Conservation (phyloP, 2,113 vertebrate species). For the Myotis brandtii region DNA sequence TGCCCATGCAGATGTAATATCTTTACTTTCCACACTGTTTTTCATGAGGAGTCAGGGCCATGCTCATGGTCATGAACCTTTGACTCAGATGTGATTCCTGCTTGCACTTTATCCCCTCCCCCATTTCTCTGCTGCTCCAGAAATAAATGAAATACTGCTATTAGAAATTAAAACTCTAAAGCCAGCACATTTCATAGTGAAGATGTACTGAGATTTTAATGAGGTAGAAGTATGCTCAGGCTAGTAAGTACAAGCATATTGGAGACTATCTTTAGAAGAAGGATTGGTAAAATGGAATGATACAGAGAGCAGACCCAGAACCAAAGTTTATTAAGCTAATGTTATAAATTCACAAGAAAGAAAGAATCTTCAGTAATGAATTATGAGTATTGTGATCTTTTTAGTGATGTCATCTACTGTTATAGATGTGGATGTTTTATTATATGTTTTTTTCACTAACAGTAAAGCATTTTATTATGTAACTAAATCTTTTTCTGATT, state of each 20-base stretch:
- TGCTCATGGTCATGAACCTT: background rate
- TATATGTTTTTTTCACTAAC: background rate
- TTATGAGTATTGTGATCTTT: background rate
- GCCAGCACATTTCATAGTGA: background rate
- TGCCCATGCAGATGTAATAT: background rate
- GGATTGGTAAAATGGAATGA: background rate
- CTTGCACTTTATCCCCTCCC: accelerated
- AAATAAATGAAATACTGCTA: background rate
- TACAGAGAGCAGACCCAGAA: background rate
- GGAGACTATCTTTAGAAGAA: background rate
- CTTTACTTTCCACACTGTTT: background rate
- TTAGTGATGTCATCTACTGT: background rate
- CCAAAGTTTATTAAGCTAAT: background rate
- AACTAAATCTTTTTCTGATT: background rate
- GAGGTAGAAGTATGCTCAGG: background rate
- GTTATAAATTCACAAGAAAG: background rate
- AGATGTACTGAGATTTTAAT: background rate
- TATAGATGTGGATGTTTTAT: background rate
- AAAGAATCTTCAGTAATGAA: background rate
- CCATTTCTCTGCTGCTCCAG: background rate
- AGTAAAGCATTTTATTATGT: background rate
- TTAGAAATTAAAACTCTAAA: background rate
- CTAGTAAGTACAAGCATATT: background rate
- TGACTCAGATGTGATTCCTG: background rate
- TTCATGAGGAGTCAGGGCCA: background rate